Evolutionary conservation across 2,113 vertebrate species (phyloP).

Genomic region (Hyaena hyaena): DNA sequence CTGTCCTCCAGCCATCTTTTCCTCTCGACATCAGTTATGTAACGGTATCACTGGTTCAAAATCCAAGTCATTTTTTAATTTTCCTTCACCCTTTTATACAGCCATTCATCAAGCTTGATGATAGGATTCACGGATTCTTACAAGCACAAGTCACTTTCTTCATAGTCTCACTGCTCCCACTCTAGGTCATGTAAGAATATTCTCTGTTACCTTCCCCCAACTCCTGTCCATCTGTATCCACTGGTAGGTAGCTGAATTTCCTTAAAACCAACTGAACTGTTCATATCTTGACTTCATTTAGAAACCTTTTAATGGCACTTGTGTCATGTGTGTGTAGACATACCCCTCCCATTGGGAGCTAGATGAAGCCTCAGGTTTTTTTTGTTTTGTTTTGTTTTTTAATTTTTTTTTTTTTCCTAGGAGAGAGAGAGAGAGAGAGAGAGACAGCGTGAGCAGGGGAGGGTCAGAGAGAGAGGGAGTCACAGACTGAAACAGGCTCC

Average conservation of each 20-base stretch:
- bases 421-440: too few relatives aligned
- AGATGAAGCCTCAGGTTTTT: background rate
- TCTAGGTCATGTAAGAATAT: background rate
- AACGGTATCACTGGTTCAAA: background rate
- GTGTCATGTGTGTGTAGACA: too few relatives aligned
- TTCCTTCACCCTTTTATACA: background rate
- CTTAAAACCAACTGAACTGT: background rate
- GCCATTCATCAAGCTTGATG: background rate
- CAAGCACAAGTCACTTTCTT: background rate
- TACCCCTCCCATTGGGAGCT: background rate
- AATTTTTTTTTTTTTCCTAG: too few relatives aligned
- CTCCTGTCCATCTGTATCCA: background rate
- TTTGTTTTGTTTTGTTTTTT: too few relatives aligned
- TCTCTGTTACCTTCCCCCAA: background rate
- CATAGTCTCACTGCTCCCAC: background rate
- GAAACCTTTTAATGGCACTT: constrained; percentile 20
- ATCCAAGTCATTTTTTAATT: background rate
- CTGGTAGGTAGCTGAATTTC: background rate
- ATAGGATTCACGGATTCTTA: background rate
- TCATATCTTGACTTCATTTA: background rate
- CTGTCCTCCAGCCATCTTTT: background rate
- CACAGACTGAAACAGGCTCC: too few relatives aligned
- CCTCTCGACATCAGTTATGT: constrained; percentile 17
- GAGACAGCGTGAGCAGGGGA: too few relatives aligned
- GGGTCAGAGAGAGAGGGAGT: too few relatives aligned